Percentiles rank a stretch among this genome's conserved stretches.
Conservation (phyloP, 2,113 vertebrate genomes). For the Sula dactylatra region DNA sequence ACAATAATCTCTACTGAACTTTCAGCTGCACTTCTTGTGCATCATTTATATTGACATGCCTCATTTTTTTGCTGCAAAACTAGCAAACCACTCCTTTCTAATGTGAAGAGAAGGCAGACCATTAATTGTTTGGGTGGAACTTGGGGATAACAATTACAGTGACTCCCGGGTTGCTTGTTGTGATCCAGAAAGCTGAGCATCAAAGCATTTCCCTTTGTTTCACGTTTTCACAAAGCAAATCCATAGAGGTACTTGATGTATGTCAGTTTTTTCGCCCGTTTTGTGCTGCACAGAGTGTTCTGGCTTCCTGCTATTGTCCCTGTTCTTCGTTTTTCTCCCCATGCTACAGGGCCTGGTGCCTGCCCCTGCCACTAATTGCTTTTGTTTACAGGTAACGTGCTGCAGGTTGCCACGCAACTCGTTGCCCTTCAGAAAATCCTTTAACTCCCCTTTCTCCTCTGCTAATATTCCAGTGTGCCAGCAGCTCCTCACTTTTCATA, state of each 20-base stretch:
- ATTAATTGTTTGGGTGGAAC: not conserved
- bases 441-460: not conserved
- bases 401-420: not conserved
- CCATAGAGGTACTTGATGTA: not conserved
- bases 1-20: not conserved
- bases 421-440: not conserved
- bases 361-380: not conserved
- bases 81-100: not conserved
- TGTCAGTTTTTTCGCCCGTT: accelerated
- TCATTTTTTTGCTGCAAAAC: not conserved
- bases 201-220: conserved; percentile 25
- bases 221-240: not conserved
- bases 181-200: not conserved
- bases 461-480: not conserved
- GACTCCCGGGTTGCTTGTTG: not conserved
- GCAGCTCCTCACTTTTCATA: not conserved
- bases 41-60: not conserved
- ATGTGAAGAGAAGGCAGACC: not conserved
- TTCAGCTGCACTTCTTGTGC: not conserved
- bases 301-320: not conserved
- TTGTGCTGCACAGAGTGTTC: not conserved
- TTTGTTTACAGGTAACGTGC: not conserved
- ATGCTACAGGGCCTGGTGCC: not conserved
- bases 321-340: not conserved
- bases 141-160: not conserved